Evolutionary conservation across 1,140 invertebrate species (phyloP).

Genomic region (Rhizoglyphus robini): DNA sequence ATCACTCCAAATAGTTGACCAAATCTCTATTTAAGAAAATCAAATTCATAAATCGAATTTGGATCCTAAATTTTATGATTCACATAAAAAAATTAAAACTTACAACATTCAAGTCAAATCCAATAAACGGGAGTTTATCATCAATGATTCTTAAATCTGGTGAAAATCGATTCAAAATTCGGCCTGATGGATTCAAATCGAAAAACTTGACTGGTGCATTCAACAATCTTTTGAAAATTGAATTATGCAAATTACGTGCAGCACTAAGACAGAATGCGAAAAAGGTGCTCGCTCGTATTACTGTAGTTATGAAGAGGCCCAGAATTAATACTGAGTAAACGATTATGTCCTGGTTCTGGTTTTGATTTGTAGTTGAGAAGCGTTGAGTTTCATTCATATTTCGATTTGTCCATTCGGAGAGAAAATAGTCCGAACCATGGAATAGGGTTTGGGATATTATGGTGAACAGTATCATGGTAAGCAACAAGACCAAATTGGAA

Average conservation of each 20-base stretch:
- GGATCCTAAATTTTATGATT: background rate
- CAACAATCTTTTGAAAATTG: slow-evolving; percentile 58
- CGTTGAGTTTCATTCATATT: background rate
- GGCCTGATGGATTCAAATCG: slow-evolving; percentile 47
- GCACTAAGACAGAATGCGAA: background rate
- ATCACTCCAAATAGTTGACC: slow-evolving; percentile 57
- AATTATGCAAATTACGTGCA: slow-evolving; percentile 46
- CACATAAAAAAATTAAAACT: too few species aligned
- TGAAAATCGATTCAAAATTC: slow-evolving; percentile 67
- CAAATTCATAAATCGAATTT: slow-evolving; percentile 46
- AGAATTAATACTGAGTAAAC: slow-evolving; percentile 32
- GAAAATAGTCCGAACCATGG: slow-evolving; percentile 27
- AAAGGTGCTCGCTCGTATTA: background rate
- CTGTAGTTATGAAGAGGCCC: slow-evolving; percentile 25
- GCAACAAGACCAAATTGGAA: background rate
- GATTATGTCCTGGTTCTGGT: slow-evolving; percentile 1
- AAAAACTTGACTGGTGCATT: slow-evolving; percentile 49
- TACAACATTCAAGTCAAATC: slow-evolving; percentile 53
- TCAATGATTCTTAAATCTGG: slow-evolving; percentile 75
- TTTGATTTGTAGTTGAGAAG: background rate
- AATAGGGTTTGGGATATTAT: slow-evolving; percentile 28
- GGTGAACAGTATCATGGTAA: slow-evolving; percentile 21
- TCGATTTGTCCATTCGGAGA: slow-evolving; percentile 23
- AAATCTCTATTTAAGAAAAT: slow-evolving; percentile 50
- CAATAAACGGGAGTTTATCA: slow-evolving; percentile 53